Evolutionary conservation across 2,888 invertebrate species (phyloP).

Genomic region (Lycocerus yunnanus): DNA sequence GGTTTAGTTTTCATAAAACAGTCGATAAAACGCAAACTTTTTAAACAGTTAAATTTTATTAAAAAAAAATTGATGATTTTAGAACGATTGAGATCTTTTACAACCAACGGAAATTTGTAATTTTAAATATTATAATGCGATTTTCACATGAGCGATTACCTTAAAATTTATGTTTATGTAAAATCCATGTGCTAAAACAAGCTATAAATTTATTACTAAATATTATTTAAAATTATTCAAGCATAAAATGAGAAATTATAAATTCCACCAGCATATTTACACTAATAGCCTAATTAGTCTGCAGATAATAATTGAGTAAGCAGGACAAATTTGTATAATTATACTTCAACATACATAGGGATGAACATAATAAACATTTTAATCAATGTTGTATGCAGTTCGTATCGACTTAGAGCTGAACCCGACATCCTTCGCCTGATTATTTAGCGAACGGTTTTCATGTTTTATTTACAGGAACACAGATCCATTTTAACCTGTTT

Average conservation of each 20-base stretch:
- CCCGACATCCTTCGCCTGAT: not conserved
- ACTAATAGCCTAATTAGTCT: not conserved
- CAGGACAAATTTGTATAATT: not conserved
- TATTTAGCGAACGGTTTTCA: not conserved
- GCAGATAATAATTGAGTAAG: not conserved
- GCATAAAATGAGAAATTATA: not conserved
- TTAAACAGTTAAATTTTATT: not conserved
- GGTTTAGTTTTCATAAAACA: constrained; percentile 7
- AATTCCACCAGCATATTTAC: not conserved
- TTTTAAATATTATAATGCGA: not conserved
- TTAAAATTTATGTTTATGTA: not conserved
- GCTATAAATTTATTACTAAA: not conserved
- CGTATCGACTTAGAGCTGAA: not conserved
- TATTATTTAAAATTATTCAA: not conserved
- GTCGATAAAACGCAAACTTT: not conserved
- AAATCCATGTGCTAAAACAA: not conserved
- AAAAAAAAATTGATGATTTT: not conserved
- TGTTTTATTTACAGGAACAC: not conserved
- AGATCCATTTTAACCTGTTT: not conserved
- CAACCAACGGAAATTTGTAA: not conserved
- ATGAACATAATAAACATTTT: not conserved
- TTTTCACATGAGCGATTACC: not conserved
- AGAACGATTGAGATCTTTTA: no score
- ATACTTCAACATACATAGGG: not conserved
- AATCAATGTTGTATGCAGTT: not conserved